Base-by-base conservation (phyloP, 1,140 invertebrate genomes). In the Tenebrio molitor region DNA sequence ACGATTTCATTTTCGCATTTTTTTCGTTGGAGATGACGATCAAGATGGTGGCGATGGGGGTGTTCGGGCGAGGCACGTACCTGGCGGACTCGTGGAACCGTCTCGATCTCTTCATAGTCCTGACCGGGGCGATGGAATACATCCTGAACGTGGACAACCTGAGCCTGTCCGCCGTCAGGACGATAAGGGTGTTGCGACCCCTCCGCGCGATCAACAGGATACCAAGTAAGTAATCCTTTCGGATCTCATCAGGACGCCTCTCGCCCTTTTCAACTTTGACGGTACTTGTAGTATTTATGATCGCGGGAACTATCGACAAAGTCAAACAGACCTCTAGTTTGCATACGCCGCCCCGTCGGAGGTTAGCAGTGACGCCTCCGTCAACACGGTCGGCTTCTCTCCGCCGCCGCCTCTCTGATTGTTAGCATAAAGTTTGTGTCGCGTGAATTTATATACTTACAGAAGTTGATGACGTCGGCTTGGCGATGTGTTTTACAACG, bases 21-120 rank as follows among this genome's bases (percentile, higher is more conserved):
- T 99, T 99, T 86, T 91, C 96, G 7, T 81, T 97, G 78, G 96
- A 97, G 83, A 96, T 98, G 98, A 89, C 93, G 62, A 95, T 99
- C 82, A 99, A 99, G 87, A 97, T 99, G 91, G 91, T 97, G 14
- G 98, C 97, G 10, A 99, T 99, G 96, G 98, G 97, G n/a, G 91
- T 98, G 46, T 94, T 92, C 77, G 97, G 97, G 14, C 94, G 94
- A 82, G 92, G 93, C 21, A 95, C 97, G 0, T 99, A 99, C 84
- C 87, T 99, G 74, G 96, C 95, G 0, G 98, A 99, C 82, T 96
- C 97, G 0, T 99, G 95, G 97, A 99, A 99, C 86, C 90, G 96
- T 80, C 88, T 99, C 70, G 98, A 99, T 84, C 96, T 96, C 84
- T 99, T 99, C 86, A 99, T 99, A 80, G 97, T 99, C 1, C 79